A percentile compares a stretch with the other conserved stretches of the same genome.
These are phyloP conservation scores for Xiphophorus maculatus DNA, from an alignment of 2,113 vertebrate species.

Conservation along the genomic window DNA sequence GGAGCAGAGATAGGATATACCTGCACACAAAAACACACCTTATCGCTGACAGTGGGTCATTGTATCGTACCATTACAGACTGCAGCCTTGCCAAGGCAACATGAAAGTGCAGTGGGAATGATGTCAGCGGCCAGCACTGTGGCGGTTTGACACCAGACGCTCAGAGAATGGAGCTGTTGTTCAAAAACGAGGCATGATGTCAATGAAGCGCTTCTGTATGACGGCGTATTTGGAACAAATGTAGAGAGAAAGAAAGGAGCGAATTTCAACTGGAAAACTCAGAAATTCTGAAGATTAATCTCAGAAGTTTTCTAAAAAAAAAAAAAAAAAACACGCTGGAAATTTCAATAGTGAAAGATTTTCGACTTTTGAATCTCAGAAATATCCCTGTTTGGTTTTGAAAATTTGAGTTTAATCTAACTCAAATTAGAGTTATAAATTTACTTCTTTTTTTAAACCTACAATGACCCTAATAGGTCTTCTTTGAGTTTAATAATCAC, in stretches of 20 bases:
- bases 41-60: conserved; percentile 48
- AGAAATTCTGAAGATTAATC: too few relatives aligned
- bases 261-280: too few relatives aligned
- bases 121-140: conserved; percentile 53
- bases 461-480: too few relatives aligned
- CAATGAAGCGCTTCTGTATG: not conserved
- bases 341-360: too few relatives aligned
- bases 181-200: not conserved
- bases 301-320: too few relatives aligned
- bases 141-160: conserved; percentile 26
- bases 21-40: conserved; percentile 31
- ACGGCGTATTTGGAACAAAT: too few relatives aligned
- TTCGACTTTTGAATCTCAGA: not conserved
- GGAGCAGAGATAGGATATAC: conserved; percentile 40
- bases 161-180: not conserved
- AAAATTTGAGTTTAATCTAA: too few relatives aligned
- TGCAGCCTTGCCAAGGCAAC: conserved; percentile 27
- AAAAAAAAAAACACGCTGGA: too few relatives aligned
- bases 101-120: conserved; percentile 34
- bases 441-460: too few relatives aligned
- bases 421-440: too few relatives aligned
- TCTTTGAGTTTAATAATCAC: too few relatives aligned
- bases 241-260: too few relatives aligned
- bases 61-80: conserved; percentile 39
- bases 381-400: not conserved